Conservation (phyloP, 2,888 invertebrate genomes). For the Perizoma flavofasciatum region DNA sequence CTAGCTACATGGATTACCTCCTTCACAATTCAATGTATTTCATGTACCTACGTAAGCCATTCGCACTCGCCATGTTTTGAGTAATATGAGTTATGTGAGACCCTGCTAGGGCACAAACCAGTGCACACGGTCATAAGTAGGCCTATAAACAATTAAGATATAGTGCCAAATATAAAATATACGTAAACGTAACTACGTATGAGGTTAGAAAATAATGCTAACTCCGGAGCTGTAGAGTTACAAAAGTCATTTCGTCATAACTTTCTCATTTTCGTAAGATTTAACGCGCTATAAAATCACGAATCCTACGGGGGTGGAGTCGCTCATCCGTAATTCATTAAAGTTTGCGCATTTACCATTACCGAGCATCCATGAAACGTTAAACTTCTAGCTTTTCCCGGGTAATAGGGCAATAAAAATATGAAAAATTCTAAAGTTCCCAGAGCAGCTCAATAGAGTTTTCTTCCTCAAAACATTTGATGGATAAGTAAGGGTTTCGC, state of each 20-base stretch:
- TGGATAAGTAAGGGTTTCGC: slow-evolving; percentile 31
- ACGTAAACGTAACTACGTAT: too few species aligned
- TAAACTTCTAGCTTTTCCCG: slow-evolving; percentile 61
- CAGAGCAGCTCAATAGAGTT: slow-evolving; percentile 34
- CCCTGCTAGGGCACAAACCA: too few species aligned
- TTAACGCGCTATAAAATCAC: slow-evolving; percentile 72
- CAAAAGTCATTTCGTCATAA: slow-evolving; percentile 58
- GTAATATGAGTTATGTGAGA: too few species aligned
- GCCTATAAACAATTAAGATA: too few species aligned
- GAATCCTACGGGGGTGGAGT: slow-evolving; percentile 68
- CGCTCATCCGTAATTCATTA: slow-evolving; percentile 80
- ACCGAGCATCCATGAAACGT: slow-evolving; percentile 64
- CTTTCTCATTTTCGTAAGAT: slow-evolving; percentile 69
- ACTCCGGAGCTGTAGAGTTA: slow-evolving; percentile 14
- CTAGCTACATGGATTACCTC: too few species aligned
- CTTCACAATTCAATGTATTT: too few species aligned
- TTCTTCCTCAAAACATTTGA: slow-evolving; percentile 31
- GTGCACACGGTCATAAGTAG: too few species aligned
- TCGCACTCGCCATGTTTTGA: too few species aligned
- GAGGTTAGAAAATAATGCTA: background rate
- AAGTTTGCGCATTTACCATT: slow-evolving; percentile 74
- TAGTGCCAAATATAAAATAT: too few species aligned
- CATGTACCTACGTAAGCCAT: too few species aligned
- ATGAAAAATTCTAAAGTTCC: slow-evolving; percentile 58
- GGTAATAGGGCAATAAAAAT: slow-evolving; percentile 75